Evolutionary conservation across 2,113 vertebrate genomes (phyloP), one percentile per base, ranked within the genome.

Genomic region (Cheilinus undulatus): DNA sequence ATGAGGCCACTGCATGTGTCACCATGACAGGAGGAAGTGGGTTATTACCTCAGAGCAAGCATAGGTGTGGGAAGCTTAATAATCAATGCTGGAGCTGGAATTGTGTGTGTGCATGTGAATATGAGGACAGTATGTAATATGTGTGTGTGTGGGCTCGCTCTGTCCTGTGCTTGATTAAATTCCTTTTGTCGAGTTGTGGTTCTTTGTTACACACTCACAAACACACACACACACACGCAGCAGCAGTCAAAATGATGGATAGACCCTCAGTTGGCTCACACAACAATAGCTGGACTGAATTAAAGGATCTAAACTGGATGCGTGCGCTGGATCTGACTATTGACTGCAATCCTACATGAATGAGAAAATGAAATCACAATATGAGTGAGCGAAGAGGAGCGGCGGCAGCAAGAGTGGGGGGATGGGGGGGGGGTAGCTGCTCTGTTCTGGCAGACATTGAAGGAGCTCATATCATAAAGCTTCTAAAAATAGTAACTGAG

Each of bases 401-500:
- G 3, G 17, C 23, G 19, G 42, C 23, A 23, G 32, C 1, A 7
- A 8, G 34, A 2, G 34, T 7, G 8, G 34, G 7, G 9, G 13
- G 28, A 2, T 30, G 10, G 28, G 19, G 52, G 50, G 53, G 43
- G 46, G 19, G 17, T 3, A 59, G 19, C 43, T 46, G 57, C 59
- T 65, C 62, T 4, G 15, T 7, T 68, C 57, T 58, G 66, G 63
- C 73, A 68, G 57, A 49, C 59, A 1, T 30, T 3, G 61, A 32
- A 68, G 65, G 27, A 36, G 46, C 74, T 72, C 26, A 15, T 24
- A 70, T 56, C 65, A 63, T 30, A 40, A 43, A 32, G 60, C 46
- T 24, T 2, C 80, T 85, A 86, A 79, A 83, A 89, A 89, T 89
- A 89, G 84, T 43, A 81, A 10, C 8, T 1, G 32, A 34, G 32